Base-by-base conservation (phyloP, 2,113 vertebrate species). In the Prietella phreatophila region DNA sequence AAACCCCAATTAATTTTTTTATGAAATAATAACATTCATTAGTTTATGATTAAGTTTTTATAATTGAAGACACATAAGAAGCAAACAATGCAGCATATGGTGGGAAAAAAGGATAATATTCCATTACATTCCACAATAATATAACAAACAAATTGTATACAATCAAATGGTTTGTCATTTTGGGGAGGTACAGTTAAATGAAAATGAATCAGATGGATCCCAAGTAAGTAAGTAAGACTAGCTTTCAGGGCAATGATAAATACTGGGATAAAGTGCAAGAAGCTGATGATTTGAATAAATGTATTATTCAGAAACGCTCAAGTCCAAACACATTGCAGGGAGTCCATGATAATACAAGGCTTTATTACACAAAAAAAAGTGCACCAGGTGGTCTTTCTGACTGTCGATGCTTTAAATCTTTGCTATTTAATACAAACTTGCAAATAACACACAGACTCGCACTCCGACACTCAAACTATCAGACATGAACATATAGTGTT, bases 261-360 rank as follows among this genome's bases (percentile, higher is more conserved):
- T 56, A 89, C 67, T 75, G 88, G 90, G 90, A 91, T 95, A 96
- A 95, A 96, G 95, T 95, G 95, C 95, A 93, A 90, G 90, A 95
- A 95, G 94, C 94, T 94, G 92, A 93, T 92, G 90, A 88, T 91
- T 50, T 91, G 93, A 81, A 79, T 61, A 33, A 75, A 53, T 80
- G 81, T 83, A 86, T 89, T 85, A 75, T 60, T 87, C 58, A 76
- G 82, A 47, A 84, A 87, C 89, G 36, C 80, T 87, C 47, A 65
- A 71, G 50, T 69, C 50, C 61, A 87, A 79, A 85, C 82, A 88
- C 71, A 58, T 47, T 47, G 75, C 75, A 88, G 56, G 58, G 69
- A 79, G 50, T 80, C 75, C 19, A 50, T 85, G 36, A 53, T 63
- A 88, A 85, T 87, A 71, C 81, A 88, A 81, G 73, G 58, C 73